Evolutionary conservation across 1,140 invertebrate genomes (phyloP).

Genomic region (Carposina sasakii): DNA sequence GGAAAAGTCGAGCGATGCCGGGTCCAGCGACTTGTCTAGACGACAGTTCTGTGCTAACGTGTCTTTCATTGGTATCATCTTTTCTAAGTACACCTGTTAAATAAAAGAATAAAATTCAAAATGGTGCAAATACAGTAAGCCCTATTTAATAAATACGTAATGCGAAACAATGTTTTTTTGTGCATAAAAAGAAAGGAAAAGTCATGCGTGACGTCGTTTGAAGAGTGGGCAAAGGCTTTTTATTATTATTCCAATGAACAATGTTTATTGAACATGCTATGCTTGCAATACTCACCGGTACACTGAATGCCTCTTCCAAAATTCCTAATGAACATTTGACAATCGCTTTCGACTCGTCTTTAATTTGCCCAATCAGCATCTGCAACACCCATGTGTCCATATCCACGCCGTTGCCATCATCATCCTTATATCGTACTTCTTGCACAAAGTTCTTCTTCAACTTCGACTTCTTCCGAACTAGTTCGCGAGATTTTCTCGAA

Average conservation of each 20-base stretch:
- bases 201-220: too few species aligned
- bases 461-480: slow-evolving; percentile 58
- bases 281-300: slow-evolving; percentile 75
- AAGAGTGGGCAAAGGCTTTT: too few species aligned
- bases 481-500: slow-evolving; percentile 69
- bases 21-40: slow-evolving; percentile 56
- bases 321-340: slow-evolving; percentile 85
- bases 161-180: too few species aligned
- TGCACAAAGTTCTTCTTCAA: slow-evolving; percentile 50
- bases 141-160: too few species aligned
- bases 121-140: too few species aligned
- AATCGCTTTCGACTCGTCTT: slow-evolving; percentile 84
- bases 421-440: slow-evolving; percentile 42
- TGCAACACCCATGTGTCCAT: slow-evolving; percentile 88
- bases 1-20: slow-evolving; percentile 79
- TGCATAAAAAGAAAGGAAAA: too few species aligned
- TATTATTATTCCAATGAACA: too few species aligned
- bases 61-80: slow-evolving; percentile 80
- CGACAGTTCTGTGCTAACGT: slow-evolving; percentile 47
- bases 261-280: too few species aligned
- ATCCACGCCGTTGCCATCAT: slow-evolving; percentile 50
- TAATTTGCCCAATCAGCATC: slow-evolving; percentile 85
- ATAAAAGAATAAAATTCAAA: not conserved
- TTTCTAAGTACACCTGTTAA: slow-evolving; percentile 81
- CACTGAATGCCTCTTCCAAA: slow-evolving; percentile 94